A percentile compares a stretch with the other conserved stretches of the same genome.
Evolutionary conservation across 2,797 vertebrate genomes (phyloP).

Genomic region (Sphaeramia orbicularis): DNA sequence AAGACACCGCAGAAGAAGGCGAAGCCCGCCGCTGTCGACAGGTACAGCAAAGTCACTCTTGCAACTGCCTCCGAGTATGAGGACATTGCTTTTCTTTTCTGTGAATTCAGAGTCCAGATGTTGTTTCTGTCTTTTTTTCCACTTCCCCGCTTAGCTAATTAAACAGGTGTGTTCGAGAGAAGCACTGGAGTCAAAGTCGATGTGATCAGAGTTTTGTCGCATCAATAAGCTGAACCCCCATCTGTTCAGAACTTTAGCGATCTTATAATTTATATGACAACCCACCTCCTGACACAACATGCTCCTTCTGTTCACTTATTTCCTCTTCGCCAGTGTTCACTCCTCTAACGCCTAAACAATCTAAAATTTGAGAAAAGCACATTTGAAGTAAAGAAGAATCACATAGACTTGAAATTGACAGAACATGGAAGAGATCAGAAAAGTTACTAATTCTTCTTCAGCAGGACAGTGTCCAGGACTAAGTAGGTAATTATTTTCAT

Average conservation of each 20-base stretch:
- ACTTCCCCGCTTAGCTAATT: constrained; percentile 30
- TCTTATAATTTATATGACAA: constrained; percentile 34
- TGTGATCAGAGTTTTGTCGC: constrained; percentile 57
- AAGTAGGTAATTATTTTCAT: too few relatives aligned
- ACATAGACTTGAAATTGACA: too few relatives aligned
- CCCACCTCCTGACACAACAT: constrained; percentile 10
- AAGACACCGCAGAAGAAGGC: constrained; percentile 64
- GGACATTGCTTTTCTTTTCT: constrained; percentile 31
- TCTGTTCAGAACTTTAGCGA: constrained; percentile 60
- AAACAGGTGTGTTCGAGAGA: constrained; percentile 49
- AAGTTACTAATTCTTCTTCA: too few relatives aligned
- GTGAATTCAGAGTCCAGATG: constrained; percentile 51
- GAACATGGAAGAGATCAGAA: too few relatives aligned
- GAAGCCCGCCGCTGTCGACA: constrained; percentile 69
- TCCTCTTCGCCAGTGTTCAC: not conserved
- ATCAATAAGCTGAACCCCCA: constrained; percentile 60
- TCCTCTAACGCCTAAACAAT: not conserved
- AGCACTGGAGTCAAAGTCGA: not conserved
- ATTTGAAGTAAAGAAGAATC: too few relatives aligned
- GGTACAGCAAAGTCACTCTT: constrained; percentile 75
- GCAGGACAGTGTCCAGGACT: too few relatives aligned
- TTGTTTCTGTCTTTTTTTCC: constrained; percentile 22
- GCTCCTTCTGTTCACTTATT: constrained; percentile 12
- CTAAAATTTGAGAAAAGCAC: too few relatives aligned
- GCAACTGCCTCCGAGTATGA: not conserved